Conservation (phyloP, 2,888 invertebrate genomes). For the Actias luna region DNA sequence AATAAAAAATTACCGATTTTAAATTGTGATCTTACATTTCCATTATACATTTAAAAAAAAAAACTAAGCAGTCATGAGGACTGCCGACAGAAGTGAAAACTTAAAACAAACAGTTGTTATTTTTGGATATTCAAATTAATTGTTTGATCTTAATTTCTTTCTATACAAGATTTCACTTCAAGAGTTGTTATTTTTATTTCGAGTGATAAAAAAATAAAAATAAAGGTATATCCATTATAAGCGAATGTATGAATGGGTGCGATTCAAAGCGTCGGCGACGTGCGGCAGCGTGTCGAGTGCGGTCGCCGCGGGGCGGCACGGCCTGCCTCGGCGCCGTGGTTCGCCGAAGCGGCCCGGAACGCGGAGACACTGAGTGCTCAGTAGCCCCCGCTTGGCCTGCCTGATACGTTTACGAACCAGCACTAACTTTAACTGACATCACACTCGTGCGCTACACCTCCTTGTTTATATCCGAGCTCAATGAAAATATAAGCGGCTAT, state of each 20-base stretch:
- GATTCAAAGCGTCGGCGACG: constrained; percentile 77
- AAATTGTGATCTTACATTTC: no score
- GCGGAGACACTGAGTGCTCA: constrained; percentile 39
- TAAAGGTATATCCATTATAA: constrained; percentile 46
- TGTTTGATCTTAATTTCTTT: no score
- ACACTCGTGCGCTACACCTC: constrained; percentile 65
- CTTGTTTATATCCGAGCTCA: constrained; percentile 72
- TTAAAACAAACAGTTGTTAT: no score
- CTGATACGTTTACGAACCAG: constrained; percentile 79
- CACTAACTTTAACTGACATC: constrained; percentile 77
- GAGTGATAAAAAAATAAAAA: constrained; percentile 20
- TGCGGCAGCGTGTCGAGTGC: constrained; percentile 79
- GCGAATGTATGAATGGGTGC: constrained; percentile 73
- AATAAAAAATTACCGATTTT: no score
- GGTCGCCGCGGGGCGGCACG: constrained; percentile 76
- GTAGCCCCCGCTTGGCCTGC: constrained; percentile 55
- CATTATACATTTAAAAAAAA: no score
- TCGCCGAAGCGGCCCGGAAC: no score
- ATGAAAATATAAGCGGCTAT: constrained; percentile 65
- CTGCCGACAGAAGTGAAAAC: no score
- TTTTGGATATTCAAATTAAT: no score
- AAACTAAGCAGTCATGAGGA: no score
- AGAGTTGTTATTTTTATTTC: no score
- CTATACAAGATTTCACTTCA: no score
- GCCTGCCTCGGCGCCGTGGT: constrained; percentile 26